Evolutionary conservation across 2,113 vertebrate species (phyloP), one percentile per base, ranked within the genome.

Genomic region (Eulemur rufifrons): DNA sequence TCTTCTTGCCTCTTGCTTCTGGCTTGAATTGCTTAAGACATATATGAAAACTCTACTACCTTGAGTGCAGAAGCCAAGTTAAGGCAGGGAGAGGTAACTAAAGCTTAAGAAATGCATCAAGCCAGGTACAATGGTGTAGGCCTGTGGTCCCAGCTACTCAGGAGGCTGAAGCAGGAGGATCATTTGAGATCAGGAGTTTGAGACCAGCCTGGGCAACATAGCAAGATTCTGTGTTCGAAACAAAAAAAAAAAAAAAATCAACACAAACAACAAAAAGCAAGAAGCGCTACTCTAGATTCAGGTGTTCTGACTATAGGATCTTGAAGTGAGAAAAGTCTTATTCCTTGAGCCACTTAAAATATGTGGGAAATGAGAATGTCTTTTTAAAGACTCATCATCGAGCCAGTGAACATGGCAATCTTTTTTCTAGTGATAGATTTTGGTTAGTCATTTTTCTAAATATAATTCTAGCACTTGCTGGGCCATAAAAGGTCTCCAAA

Each of bases 381-480:
- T 95, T 96, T 97, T 86, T 42, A 89, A 89, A 94, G 61, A 93
- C 20, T 66, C 45, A 66, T 94, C 45, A 68, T 42, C 52, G 96
- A 89, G 21, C 39, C 10, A 93, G 63, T n/a, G 20, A 95, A 15
- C 18, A 34, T 89, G 74, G 73, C 54, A 77, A 25, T 23, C 94
- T 97, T 94, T 69, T 74, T 54, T n/a, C 25, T 89, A 47, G 42
- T 47, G 80, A 83, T 93, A 86, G n/a, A 74, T 78, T 93, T 89
- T 34, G 64, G 63, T 80, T 97, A 97, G 83, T 95, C 80, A 89
- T 96, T 86, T 96, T 91, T 86, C 94, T 95, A 94, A 96, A 97
- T 95, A 92, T 92, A 61, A 86, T 95, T 42, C 59, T 42, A 89
- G 42, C 37, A 66, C n/a, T 93, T 56, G 61, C 84, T 95, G 64